Base-by-base conservation (phyloP, 2,888 invertebrate species). In the Tryphoninae sp. region DNA sequence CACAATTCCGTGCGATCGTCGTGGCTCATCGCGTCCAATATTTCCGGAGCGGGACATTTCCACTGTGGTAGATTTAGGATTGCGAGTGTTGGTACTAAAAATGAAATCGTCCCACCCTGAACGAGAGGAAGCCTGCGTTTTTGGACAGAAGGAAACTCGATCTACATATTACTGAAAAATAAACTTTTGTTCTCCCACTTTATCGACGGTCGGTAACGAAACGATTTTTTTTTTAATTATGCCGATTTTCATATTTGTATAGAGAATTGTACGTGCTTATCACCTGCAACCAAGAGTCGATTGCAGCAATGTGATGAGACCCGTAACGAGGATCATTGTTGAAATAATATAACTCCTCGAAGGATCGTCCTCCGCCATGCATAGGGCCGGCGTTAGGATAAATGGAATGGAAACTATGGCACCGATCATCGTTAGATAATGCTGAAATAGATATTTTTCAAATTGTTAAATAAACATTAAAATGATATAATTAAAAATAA, bases 391-490 rank as follows among this genome's bases (percentile, higher is more conserved):
- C n/a, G 96, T 95, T 80, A 97, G 91, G 82, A 97, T 95, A 89
- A 96, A 96, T 0, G 97, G 97, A 84, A 96, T 96, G 1, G 96
- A 95, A 6, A 97, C 95, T 49, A 97, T 96, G 0, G 96, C 96
- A 0, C 97, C 97, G 81, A 97, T 96, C 96, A 97, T 97, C 0
- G 96, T 97, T 85, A 96, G 92, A 90, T 96, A 96, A 89, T 96
- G 96, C 94, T 96, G 91, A 2, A 89, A 90, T 73, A 40, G 45
- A 26, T 6, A 22, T 19, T 33, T 55, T 45, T 45, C 13, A 13
- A 13, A 13, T 13, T 45, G 7, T 45, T 45, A 13, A 13, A 45
- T 13, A 19, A 19, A 19, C 19, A 19, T 19, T 19, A 0, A 19
- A 19, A 19, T 19, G 19, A 19, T 19, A 19, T 19, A 1, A 19